Conservation (phyloP, 2,888 invertebrate genomes). For the Cyclophora albipunctata region DNA sequence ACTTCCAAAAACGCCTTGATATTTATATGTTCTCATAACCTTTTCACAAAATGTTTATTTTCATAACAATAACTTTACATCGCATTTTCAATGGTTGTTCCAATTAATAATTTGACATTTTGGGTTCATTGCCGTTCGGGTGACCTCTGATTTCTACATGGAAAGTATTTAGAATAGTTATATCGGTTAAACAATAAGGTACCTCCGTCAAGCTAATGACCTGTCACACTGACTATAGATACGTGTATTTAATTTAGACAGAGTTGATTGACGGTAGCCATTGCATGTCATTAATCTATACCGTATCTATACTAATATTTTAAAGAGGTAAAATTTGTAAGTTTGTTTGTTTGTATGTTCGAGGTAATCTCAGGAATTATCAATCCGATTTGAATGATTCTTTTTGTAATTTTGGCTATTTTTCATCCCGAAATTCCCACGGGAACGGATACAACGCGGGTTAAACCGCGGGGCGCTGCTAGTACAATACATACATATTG, state of each 20-base stretch:
- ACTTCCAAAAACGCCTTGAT: constrained; percentile 12
- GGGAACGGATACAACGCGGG: too few species aligned
- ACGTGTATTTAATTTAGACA: constrained; percentile 47
- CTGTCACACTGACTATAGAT: constrained; percentile 55
- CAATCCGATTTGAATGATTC: too few species aligned
- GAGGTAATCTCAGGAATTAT: too few species aligned
- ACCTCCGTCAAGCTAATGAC: constrained; percentile 39
- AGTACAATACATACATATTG: too few species aligned
- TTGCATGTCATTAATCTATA: constrained; percentile 34
- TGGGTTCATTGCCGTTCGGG: constrained; percentile 61
- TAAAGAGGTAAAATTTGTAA: too few species aligned
- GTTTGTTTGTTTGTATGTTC: too few species aligned
- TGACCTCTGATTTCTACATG: constrained; percentile 37
- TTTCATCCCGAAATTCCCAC: too few species aligned
- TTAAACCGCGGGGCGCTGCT: too few species aligned
- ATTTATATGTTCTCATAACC: constrained; percentile 18
- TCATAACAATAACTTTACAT: constrained; percentile 20
- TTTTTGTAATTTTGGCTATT: too few species aligned
- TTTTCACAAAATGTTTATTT: constrained; percentile 10
- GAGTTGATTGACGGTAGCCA: constrained; percentile 35
- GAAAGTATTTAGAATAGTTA: constrained; percentile 48
- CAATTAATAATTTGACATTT: constrained; percentile 44
- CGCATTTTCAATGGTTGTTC: constrained; percentile 34
- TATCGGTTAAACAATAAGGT: constrained; percentile 10
- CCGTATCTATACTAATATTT: too few species aligned